Conservation (phyloP, 2,888 invertebrate species). For the Mimumesa dahlbomi region DNA sequence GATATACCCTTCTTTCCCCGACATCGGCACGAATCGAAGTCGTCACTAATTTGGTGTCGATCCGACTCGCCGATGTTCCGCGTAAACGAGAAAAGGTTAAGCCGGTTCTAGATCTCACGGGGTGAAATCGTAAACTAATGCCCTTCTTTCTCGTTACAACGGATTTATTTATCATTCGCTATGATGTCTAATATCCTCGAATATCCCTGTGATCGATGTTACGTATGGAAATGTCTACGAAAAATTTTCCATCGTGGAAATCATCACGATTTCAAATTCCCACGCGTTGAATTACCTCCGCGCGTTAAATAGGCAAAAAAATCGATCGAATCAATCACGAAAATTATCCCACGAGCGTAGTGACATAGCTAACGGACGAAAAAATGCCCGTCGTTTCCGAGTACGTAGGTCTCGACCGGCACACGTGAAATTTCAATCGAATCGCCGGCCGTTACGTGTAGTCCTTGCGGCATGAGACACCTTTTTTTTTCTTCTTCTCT, state of each 20-base stretch:
- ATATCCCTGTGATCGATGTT: not conserved
- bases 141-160: too few species aligned
- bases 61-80: slow-evolving; percentile 30
- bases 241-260: not conserved
- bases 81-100: not conserved
- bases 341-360: too few species aligned
- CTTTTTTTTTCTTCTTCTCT: slow-evolving; percentile 48
- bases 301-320: too few species aligned
- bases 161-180: too few species aligned
- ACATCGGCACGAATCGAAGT: slow-evolving; percentile 41
- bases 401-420: not conserved
- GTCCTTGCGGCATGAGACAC: slow-evolving; percentile 18
- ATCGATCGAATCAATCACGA: too few species aligned
- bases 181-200: not conserved
- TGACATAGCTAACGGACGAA: too few species aligned
- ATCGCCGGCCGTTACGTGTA: slow-evolving; percentile 18
- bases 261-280: not conserved
- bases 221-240: not conserved
- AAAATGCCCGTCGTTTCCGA: not conserved
- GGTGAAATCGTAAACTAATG: too few species aligned
- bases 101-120: not conserved
- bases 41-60: slow-evolving; percentile 59
- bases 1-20: slow-evolving; percentile 39
- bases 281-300: too few species aligned
- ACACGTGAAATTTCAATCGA: slow-evolving; percentile 41